Evolutionary conservation across 2,113 vertebrate species (phyloP).

Genomic region (Rhagologus leucostigma): DNA sequence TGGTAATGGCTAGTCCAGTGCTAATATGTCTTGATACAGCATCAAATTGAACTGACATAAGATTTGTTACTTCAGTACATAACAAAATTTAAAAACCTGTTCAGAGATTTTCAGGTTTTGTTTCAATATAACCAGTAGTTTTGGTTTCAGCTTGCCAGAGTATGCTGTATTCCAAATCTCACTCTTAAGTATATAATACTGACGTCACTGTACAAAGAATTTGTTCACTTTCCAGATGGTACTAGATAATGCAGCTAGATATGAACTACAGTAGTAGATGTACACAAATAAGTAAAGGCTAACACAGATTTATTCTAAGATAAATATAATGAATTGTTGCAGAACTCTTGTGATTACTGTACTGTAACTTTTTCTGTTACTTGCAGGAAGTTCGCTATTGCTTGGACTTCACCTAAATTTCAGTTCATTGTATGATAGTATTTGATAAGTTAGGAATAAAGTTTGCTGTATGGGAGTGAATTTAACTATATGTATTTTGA

Average conservation of each 20-base stretch:
- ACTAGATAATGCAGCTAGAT: not conserved
- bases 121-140: not conserved
- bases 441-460: not conserved
- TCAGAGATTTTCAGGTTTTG: not conserved
- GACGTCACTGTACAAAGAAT: not conserved
- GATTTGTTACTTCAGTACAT: not conserved
- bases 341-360: not conserved
- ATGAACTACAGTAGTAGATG: not conserved
- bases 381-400: not conserved
- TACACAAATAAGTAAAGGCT: not conserved
- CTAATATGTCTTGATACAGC: not conserved
- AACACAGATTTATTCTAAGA: not conserved
- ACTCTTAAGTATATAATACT: not conserved
- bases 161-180: not conserved
- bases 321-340: not conserved
- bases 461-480: not conserved
- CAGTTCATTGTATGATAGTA: not conserved
- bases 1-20: not conserved
- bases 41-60: not conserved
- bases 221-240: not conserved
- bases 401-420: not conserved
- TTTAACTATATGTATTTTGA: not conserved
- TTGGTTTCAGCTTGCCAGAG: not conserved
- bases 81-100: not conserved
- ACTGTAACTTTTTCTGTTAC: not conserved